Evolutionary conservation across 2,113 vertebrate genomes (phyloP).

Genomic region (Planiliza haematocheilus): DNA sequence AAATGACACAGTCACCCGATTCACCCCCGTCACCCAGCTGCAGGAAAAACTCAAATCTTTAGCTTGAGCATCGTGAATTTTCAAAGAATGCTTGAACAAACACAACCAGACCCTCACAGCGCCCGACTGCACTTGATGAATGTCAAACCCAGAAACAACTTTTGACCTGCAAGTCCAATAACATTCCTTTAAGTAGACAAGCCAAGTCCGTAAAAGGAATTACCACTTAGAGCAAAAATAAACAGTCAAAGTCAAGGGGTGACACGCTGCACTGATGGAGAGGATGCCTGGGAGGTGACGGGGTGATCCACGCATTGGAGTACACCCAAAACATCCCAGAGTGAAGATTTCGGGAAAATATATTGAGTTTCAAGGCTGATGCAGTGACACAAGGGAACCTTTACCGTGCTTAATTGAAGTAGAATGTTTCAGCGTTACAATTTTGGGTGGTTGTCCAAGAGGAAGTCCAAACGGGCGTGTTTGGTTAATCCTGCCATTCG

Average conservation of each 20-base stretch:
- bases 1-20: not conserved
- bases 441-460: not conserved
- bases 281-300: not conserved
- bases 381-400: conserved; percentile 3
- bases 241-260: conserved; percentile 39
- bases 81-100: conserved; percentile 47
- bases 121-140: conserved; percentile 14
- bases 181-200: conserved; percentile 29
- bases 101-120: conserved; percentile 3
- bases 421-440: not conserved
- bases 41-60: not conserved
- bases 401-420: conserved; percentile 6
- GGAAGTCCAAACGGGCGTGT: conserved; percentile 36
- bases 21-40: not conserved
- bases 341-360: conserved; percentile 1
- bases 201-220: conserved; percentile 34
- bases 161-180: conserved; percentile 45
- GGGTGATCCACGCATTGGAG: not conserved
- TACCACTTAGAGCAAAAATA: conserved; percentile 31
- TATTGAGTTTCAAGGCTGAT: not conserved
- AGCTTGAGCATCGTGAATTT: conserved; percentile 14
- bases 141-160: conserved; percentile 14
- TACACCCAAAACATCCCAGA: conserved; percentile 5
- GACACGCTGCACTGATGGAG: conserved; percentile 1
- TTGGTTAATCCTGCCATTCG: conserved; percentile 32